phyloP scores from a whole-genome alignment of 2,888 invertebrate species.

The Drosophila kambysellisi region DNA sequence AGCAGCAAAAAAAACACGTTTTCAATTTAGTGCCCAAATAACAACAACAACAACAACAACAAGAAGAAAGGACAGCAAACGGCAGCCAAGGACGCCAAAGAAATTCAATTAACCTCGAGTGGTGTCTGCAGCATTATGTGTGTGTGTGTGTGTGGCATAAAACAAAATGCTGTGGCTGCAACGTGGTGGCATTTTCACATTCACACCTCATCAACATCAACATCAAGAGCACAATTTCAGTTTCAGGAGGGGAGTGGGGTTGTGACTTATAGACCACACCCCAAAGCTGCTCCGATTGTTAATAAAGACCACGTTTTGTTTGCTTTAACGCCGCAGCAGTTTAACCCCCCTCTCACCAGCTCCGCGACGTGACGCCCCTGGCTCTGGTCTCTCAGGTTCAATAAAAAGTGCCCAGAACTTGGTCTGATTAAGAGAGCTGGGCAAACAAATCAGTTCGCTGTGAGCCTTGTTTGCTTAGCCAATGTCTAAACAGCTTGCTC shows the following conservation, averaged over 20 bases:
- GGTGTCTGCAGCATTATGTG: constrained; percentile 64
- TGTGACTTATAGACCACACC: constrained; percentile 41
- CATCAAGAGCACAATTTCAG: constrained; percentile 25
- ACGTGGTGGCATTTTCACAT: constrained; percentile 79
- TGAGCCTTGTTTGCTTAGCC: constrained; percentile 69
- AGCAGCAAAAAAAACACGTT: constrained; percentile 63
- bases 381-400: constrained; percentile 41
- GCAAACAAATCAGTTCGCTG: constrained; percentile 71
- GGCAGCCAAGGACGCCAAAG: constrained; percentile 56
- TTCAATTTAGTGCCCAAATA: constrained; percentile 55
- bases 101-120: constrained; percentile 85
- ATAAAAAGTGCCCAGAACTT: constrained; percentile 61
- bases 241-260: neutral
- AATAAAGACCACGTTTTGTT: constrained; percentile 61
- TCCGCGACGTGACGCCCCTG: constrained; percentile 16
- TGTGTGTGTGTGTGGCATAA: constrained; percentile 47
- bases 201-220: constrained; percentile 80
- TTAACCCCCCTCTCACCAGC: constrained; percentile 36
- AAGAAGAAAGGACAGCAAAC: constrained; percentile 19
- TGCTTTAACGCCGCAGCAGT: constrained; percentile 55
- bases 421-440: constrained; percentile 75
- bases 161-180: constrained; percentile 63
- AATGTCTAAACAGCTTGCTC: constrained; percentile 72
- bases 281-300: constrained; percentile 36
- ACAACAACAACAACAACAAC: constrained; percentile 28